A percentile compares a stretch with the other conserved stretches of the same genome.
These are phyloP conservation scores for Athalia rosae DNA, from an alignment of 2,888 invertebrate genomes.

Conservation along the genomic window DNA sequence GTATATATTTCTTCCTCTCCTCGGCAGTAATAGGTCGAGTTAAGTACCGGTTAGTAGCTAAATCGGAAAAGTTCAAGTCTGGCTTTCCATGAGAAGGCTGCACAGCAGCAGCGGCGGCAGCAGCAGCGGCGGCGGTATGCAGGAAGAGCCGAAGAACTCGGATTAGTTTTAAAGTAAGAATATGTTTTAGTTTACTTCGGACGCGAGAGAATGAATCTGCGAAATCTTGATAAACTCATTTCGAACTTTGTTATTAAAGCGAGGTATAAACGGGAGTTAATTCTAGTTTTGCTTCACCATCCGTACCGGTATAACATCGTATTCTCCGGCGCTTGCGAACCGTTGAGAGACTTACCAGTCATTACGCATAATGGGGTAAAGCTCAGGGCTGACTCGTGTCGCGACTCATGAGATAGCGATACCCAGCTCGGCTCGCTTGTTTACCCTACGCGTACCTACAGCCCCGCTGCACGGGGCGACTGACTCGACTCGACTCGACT, in stretches of 20 bases:
- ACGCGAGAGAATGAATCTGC: slow-evolving; percentile 54
- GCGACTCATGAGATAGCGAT: slow-evolving; percentile 25
- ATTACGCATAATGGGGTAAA: slow-evolving; percentile 39
- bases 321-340: neutral
- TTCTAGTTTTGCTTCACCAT: slow-evolving; percentile 49
- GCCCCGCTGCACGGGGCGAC: neutral
- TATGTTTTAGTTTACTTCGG: slow-evolving; percentile 58
- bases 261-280: slow-evolving; percentile 51
- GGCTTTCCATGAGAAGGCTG: neutral
- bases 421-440: slow-evolving; percentile 15
- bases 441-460: slow-evolving; percentile 22
- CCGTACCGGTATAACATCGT: neutral
- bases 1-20: slow-evolving; percentile 11
- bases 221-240: slow-evolving; percentile 61
- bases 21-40: slow-evolving; percentile 39
- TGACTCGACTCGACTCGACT: neutral
- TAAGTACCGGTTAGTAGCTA: slow-evolving; percentile 40
- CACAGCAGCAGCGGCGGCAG: neutral
- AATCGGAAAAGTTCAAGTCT: slow-evolving; percentile 45
- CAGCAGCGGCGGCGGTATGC: slow-evolving; percentile 39
- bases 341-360: slow-evolving; percentile 27
- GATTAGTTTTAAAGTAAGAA: slow-evolving; percentile 61
- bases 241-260: slow-evolving; percentile 57
- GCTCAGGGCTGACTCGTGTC: slow-evolving; percentile 33
- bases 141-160: slow-evolving; percentile 54